A percentile compares a stretch with the other conserved stretches of the same genome.
These are phyloP conservation scores for Belgica antarctica DNA, from an alignment of 2,888 invertebrate species.

Conservation along the genomic window DNA sequence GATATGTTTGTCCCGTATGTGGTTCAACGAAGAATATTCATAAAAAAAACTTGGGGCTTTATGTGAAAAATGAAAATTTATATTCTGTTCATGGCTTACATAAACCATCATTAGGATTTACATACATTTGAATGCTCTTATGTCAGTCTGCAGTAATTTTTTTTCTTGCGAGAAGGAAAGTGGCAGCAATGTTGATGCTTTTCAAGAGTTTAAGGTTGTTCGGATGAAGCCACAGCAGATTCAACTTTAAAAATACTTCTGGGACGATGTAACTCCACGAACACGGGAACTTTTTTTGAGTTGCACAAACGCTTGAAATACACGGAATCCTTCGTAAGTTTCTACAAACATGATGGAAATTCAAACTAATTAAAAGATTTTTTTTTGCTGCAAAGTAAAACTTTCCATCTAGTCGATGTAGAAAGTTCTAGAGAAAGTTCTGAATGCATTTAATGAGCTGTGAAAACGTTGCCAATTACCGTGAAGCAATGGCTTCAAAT, in stretches of 20 bases:
- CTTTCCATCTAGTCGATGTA: not conserved
- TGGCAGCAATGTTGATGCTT: slow-evolving; percentile 4
- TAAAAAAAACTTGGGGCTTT: slow-evolving; percentile 22
- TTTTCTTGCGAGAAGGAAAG: too few relatives aligned
- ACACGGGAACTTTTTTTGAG: too few relatives aligned
- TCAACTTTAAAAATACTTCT: too few relatives aligned
- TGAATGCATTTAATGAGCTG: slow-evolving; percentile 8
- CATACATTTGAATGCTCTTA: slow-evolving; percentile 51
- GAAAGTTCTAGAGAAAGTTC: not conserved
- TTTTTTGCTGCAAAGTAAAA: too few relatives aligned
- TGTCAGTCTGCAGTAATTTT: not conserved
- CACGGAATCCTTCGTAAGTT: too few relatives aligned
- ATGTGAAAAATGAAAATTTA: slow-evolving; percentile 43
- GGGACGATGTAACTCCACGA: too few relatives aligned
- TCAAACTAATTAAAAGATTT: too few relatives aligned
- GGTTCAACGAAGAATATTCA: slow-evolving; percentile 36
- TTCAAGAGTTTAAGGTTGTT: not conserved
- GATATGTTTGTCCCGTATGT: not conserved
- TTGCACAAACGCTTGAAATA: too few relatives aligned
- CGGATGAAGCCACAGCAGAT: not conserved
- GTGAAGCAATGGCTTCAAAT: not conserved
- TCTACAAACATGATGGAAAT: too few relatives aligned
- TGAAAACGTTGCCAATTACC: not conserved
- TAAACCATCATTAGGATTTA: slow-evolving; percentile 41
- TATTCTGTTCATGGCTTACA: slow-evolving; percentile 34